Base-by-base conservation (phyloP, 2,113 vertebrate genomes). In the Microtus ochrogaster region DNA sequence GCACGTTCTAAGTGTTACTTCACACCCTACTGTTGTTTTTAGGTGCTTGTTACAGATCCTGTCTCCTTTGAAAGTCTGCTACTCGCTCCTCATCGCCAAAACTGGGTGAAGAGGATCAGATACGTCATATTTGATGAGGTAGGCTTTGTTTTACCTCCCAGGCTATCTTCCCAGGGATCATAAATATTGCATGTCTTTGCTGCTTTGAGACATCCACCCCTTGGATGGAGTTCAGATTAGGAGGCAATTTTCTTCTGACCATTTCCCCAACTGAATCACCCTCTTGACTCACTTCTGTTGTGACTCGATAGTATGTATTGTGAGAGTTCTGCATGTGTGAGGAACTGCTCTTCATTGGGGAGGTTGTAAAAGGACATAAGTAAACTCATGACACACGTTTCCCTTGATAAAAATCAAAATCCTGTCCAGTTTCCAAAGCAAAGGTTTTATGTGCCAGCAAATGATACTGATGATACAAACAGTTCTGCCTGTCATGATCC, bases 101-200 rank as follows among this genome's bases (percentile, higher is more conserved):
- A 79, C 0, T 98, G 98, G 98, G 95, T 96, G 36, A 98, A 97
- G 88, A 96, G 52, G 63, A 98, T 98, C 96, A 96, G 94, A 82
- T 98, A 98, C 2, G 93, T 98, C 78, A 98, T 98, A 97, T 98
- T 98, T 96, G 98, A 98, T 96, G 98, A 98, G 98, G 98, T 98
- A 93, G 1, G 97, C 61, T 74, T 74, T 36, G 17, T 77, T 19
- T 90, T 77, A 16, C 26, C 81, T 84, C 76, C 81, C 73, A 52
- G 7, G 65, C 73, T 87, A 58, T 68, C 61, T 92, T 91, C 24
- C 39, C 30, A 26, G 22, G 47, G 2, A 21, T 13, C 1, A 0
- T 82, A 36, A 55, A 2, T 0, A 10, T 26, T 66, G 17, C 58
- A 39, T 70, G 16, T 76, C 4, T 74, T 78, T 47, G 9, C 19